phyloP scores from a whole-genome alignment of 2,113 vertebrate genomes.

The Hippocampus barbouri region DNA sequence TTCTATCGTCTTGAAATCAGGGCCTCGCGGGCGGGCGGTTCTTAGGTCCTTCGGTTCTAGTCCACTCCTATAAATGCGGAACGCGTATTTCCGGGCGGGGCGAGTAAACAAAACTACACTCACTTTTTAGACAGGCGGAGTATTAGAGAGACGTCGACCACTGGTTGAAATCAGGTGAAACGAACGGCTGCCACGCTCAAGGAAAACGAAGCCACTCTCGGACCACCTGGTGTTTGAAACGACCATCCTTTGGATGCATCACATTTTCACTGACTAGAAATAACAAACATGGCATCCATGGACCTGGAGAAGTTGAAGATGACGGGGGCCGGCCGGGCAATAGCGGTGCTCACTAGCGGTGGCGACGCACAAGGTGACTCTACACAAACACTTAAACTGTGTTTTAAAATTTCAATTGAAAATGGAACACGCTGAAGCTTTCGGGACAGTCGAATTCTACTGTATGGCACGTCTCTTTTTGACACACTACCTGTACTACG shows the following conservation, averaged over 20 bases:
- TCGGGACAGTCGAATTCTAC: neutral
- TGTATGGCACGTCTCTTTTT: neutral
- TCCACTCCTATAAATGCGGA: neutral
- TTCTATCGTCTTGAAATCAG: rapidly evolving
- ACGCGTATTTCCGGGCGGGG: neutral
- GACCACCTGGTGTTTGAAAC: neutral
- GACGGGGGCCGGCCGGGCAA: slow-evolving; percentile 83
- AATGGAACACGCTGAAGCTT: neutral
- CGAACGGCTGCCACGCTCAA: slow-evolving; percentile 4
- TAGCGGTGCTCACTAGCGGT: slow-evolving; percentile 90
- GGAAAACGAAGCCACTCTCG: slow-evolving; percentile 18
- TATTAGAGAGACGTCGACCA: neutral
- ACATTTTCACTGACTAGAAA: neutral
- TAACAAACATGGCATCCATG: slow-evolving; percentile 63
- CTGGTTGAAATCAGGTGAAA: neutral
- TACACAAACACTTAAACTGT: neutral
- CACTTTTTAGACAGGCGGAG: slow-evolving; percentile 29
- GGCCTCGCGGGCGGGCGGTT: slow-evolving; percentile 16
- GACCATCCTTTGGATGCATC: neutral
- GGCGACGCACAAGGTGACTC: slow-evolving; percentile 91
- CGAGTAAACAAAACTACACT: neutral
- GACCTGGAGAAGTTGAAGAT: slow-evolving; percentile 79
- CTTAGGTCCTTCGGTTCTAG: neutral
- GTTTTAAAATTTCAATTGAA: neutral
- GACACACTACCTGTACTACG: neutral